Conservation (phyloP, 2,888 invertebrate species). For the Muschampia plurimacula region DNA sequence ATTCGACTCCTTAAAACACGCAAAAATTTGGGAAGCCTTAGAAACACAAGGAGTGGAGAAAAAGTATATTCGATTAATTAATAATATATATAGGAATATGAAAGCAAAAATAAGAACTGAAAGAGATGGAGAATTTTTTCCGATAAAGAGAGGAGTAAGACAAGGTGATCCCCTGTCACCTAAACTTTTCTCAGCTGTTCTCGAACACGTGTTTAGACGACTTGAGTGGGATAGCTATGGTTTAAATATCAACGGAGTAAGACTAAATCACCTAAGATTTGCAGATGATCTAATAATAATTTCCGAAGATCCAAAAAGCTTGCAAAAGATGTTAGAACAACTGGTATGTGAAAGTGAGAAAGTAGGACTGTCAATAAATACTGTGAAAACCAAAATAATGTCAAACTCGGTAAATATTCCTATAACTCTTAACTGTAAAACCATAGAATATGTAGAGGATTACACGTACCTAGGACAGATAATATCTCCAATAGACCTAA, state of each 20-base stretch:
- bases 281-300: conserved; percentile 4
- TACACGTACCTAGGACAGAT: conserved; percentile 1
- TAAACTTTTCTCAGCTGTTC: neutral
- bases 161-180: neutral
- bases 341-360: neutral
- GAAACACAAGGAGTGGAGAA: neutral
- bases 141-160: neutral
- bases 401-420: neutral
- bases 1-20: neutral
- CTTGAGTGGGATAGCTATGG: conserved; percentile 7
- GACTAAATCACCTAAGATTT: neutral
- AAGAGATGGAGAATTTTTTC: neutral
- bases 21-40: neutral
- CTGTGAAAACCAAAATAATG: conserved; percentile 8
- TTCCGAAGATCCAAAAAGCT: neutral
- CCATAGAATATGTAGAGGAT: neutral
- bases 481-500: conserved; percentile 3
- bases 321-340: neutral
- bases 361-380: conserved; percentile 8
- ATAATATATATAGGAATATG: neutral
- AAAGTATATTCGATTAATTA: neutral
- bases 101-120: neutral
- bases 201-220: neutral
- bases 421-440: neutral
- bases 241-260: neutral